Percentiles rank a stretch among this genome's conserved stretches.
Evolutionary conservation across 2,888 invertebrate species (phyloP).

Genomic region (Lochmaea capreae): DNA sequence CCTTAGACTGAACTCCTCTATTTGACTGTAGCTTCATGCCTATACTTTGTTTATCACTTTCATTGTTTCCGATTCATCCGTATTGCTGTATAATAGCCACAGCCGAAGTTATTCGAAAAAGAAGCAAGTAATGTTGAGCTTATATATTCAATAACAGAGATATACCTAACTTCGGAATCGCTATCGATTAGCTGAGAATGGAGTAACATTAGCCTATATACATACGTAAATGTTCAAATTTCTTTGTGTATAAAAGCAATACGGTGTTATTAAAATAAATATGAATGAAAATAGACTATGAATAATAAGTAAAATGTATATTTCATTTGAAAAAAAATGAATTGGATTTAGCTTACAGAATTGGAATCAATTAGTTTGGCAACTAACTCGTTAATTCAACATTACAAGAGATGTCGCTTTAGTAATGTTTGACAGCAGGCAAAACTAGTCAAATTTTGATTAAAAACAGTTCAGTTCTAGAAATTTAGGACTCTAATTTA

Average conservation of each 20-base stretch:
- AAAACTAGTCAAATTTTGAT: too few relatives aligned
- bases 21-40: too few relatives aligned
- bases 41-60: too few relatives aligned
- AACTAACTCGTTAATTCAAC: too few relatives aligned
- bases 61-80: too few relatives aligned
- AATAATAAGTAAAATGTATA: not conserved
- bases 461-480: too few relatives aligned
- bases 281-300: not conserved
- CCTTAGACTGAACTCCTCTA: too few relatives aligned
- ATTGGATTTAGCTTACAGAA: not conserved
- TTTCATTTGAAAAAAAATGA: not conserved
- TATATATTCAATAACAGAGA: slow-evolving; percentile 28
- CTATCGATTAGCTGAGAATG: slow-evolving; percentile 25
- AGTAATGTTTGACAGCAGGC: too few relatives aligned
- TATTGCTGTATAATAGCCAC: not conserved
- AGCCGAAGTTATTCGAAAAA: not conserved
- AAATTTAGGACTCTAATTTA: too few relatives aligned
- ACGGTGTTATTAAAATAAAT: slow-evolving; percentile 12
- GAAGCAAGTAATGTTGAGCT: slow-evolving; percentile 27
- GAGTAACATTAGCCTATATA: slow-evolving; percentile 45
- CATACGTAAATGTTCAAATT: slow-evolving; percentile 24
- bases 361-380: not conserved
- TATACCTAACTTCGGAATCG: slow-evolving; percentile 28
- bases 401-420: too few relatives aligned
- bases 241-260: slow-evolving; percentile 23